Evolutionary conservation across 1,140 invertebrate species (phyloP).

Genomic region (Hyles euphorbiae): DNA sequence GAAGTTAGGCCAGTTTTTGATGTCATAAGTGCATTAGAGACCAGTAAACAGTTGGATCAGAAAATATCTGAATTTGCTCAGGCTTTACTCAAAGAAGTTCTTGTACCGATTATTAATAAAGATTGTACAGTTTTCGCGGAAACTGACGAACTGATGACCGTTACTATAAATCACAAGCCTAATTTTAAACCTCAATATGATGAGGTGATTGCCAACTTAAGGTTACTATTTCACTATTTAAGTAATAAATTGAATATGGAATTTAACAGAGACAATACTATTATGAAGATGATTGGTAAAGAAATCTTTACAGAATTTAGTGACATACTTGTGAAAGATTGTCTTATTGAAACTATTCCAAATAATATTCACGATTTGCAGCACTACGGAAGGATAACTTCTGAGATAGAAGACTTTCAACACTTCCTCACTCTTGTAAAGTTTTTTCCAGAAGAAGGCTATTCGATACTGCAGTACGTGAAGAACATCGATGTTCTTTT

Average conservation of each 20-base stretch:
- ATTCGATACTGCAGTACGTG: constrained; percentile 80
- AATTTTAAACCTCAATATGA: constrained; percentile 74
- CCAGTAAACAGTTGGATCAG: constrained; percentile 63
- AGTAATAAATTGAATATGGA: constrained; percentile 76
- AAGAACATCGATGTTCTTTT: constrained; percentile 87
- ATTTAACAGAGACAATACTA: constrained; percentile 67
- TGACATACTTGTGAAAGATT: constrained; percentile 82
- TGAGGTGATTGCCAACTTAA: constrained; percentile 78
- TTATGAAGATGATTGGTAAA: constrained; percentile 79
- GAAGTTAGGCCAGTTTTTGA: constrained; percentile 49
- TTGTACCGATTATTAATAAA: constrained; percentile 75
- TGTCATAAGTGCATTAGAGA: constrained; percentile 71
- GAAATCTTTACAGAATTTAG: constrained; percentile 79
- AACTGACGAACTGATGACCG: constrained; percentile 56
- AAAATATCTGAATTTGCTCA: constrained; percentile 72
- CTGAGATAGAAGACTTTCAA: constrained; percentile 82
- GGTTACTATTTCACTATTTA: constrained; percentile 78
- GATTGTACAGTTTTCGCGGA: constrained; percentile 71
- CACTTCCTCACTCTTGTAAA: constrained; percentile 77
- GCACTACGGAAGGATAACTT: constrained; percentile 79
- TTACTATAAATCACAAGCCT: constrained; percentile 63
- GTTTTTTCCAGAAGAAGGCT: constrained; percentile 74
- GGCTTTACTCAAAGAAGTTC: constrained; percentile 74
- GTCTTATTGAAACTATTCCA: constrained; percentile 85
- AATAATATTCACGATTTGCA: constrained; percentile 82